A percentile compares a stretch with the other conserved stretches of the same genome.
Conservation (phyloP, 2,113 vertebrate species). For the Nestor notabilis region DNA sequence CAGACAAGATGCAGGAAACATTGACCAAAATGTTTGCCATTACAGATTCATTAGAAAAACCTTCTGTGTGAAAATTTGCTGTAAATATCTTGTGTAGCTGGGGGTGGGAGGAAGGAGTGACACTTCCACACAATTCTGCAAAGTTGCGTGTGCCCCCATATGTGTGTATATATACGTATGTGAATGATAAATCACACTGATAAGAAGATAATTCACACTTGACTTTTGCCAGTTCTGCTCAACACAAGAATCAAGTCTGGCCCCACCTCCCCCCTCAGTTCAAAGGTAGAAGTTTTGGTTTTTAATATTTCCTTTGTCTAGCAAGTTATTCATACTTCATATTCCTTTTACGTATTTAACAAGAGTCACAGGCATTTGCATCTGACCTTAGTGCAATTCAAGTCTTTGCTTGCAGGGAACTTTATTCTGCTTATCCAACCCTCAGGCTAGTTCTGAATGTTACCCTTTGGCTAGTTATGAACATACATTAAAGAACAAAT, state of each 20-base stretch:
- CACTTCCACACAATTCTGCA: background rate
- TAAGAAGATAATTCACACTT: background rate
- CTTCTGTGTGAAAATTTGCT: background rate
- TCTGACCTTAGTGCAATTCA: background rate
- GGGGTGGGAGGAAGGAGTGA: background rate
- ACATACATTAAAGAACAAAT: background rate
- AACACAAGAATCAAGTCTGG: background rate
- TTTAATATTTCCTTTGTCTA: background rate
- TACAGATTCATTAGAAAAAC: background rate
- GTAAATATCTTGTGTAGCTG: background rate
- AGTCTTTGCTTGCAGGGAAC: background rate
- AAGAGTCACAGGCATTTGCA: background rate
- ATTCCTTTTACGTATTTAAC: background rate
- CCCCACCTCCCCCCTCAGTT: background rate
- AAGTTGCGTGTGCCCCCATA: background rate
- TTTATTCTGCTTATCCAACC: background rate
- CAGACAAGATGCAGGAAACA: background rate
- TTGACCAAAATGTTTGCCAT: background rate
- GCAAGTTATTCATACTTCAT: background rate
- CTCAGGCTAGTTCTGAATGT: background rate
- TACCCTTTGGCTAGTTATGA: background rate
- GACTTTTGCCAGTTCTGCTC: background rate
- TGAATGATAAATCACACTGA: background rate
- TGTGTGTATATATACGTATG: too few species aligned
- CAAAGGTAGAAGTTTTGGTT: background rate